Conservation (phyloP, 2,797 vertebrate genomes). For the Pantherophis alleghaniensis region DNA sequence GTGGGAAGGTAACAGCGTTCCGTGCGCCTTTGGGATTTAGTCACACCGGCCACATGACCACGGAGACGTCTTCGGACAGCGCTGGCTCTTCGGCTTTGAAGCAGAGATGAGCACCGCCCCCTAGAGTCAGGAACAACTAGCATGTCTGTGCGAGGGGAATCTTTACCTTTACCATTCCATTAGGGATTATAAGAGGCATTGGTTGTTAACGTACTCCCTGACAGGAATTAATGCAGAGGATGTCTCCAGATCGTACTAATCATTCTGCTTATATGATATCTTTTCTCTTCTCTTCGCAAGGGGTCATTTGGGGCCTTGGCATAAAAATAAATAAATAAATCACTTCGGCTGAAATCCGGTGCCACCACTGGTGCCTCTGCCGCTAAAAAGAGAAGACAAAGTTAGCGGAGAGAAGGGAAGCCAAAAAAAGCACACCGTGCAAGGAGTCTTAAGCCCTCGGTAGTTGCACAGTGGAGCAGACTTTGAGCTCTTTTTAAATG, state of each 20-base stretch:
- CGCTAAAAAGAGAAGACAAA: constrained; percentile 14
- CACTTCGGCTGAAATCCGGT: neutral
- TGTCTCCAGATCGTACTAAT: neutral
- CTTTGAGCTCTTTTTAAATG: constrained; percentile 33
- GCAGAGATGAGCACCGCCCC: too few species aligned
- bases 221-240: neutral
- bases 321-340: neutral
- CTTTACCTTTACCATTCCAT: neutral
- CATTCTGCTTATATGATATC: too few species aligned
- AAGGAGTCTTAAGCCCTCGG: neutral
- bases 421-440: too few species aligned
- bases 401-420: constrained; percentile 26
- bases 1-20: too few species aligned
- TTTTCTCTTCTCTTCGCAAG: neutral
- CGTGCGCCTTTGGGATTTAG: too few species aligned
- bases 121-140: too few species aligned
- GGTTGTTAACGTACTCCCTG: neutral
- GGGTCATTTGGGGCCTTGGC: neutral
- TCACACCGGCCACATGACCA: too few species aligned
- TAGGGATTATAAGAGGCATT: neutral
- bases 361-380: neutral
- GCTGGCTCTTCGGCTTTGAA: too few species aligned
- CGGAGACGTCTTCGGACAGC: too few species aligned
- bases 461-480: neutral
- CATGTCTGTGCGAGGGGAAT: too few species aligned